These are phyloP conservation scores for Lasioglossum marginatum DNA, from an alignment of 2,888 invertebrate species.

Conservation along the genomic window DNA sequence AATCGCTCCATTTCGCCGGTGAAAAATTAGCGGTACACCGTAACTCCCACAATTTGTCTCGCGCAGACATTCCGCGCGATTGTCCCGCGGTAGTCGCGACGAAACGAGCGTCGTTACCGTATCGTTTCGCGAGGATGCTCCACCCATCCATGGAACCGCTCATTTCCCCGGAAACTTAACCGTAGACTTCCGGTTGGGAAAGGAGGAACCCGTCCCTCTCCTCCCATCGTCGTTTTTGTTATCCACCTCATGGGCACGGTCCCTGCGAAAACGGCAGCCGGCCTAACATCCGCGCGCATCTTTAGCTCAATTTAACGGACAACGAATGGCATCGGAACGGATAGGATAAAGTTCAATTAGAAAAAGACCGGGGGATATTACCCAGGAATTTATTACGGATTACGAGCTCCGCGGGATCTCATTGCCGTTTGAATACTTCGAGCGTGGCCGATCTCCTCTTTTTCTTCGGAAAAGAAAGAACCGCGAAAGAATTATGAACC, in stretches of 20 bases:
- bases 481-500: neutral
- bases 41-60: conserved; percentile 55
- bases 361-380: neutral
- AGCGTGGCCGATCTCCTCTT: neutral
- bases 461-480: neutral
- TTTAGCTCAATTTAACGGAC: conserved; percentile 16
- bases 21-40: conserved; percentile 50
- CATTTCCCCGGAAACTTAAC: conserved; percentile 44
- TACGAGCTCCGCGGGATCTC: neutral
- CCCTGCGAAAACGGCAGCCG: neutral
- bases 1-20: conserved; percentile 37
- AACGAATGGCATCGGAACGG: conserved; percentile 7
- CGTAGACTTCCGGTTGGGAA: conserved; percentile 27
- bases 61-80: conserved; percentile 49
- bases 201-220: neutral
- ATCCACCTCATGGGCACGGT: conserved; percentile 23
- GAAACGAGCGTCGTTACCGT: conserved; percentile 61
- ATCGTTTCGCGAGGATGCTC: conserved; percentile 58
- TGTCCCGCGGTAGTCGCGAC: conserved; percentile 42
- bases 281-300: conserved; percentile 29
- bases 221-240: conserved; percentile 53
- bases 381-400: conserved; percentile 19
- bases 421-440: conserved; percentile 12
- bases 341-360: conserved; percentile 22
- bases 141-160: conserved; percentile 33